A percentile compares a stretch with the other conserved stretches of the same genome.
Conservation (phyloP, 2,797 vertebrate genomes). For the Enteromius paludinosus region DNA sequence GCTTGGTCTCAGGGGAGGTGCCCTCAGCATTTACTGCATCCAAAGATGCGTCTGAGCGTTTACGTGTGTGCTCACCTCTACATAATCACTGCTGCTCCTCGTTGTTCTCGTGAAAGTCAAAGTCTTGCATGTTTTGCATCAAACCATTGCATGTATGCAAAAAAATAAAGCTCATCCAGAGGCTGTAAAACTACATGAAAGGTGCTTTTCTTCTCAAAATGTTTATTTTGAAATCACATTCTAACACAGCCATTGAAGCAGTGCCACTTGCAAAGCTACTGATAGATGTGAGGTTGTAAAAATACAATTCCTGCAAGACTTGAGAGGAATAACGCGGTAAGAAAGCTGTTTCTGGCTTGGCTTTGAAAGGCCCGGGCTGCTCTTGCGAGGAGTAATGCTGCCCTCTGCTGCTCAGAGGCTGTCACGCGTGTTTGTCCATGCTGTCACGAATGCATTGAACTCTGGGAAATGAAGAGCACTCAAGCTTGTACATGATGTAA, state of each 20-base stretch:
- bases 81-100: neutral
- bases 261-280: neutral
- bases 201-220: neutral
- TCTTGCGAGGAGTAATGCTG: constrained; percentile 37
- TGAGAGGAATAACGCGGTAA: neutral
- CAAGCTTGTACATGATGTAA: neutral
- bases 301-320: constrained; percentile 1
- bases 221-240: neutral
- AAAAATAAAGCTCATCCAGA: neutral
- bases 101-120: neutral
- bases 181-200: neutral
- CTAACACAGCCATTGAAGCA: neutral
- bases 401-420: constrained; percentile 27
- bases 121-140: neutral
- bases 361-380: neutral
- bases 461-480: neutral
- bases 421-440: neutral
- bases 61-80: neutral
- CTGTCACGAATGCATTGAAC: neutral
- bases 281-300: neutral
- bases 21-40: constrained; percentile 61
- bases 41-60: constrained; percentile 40
- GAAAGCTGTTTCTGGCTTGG: neutral
- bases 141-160: neutral
- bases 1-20: constrained; percentile 50